Evolutionary conservation across 1,140 invertebrate species (phyloP), one percentile per base, ranked within the genome.

Genomic region (Glossosoma conforme): DNA sequence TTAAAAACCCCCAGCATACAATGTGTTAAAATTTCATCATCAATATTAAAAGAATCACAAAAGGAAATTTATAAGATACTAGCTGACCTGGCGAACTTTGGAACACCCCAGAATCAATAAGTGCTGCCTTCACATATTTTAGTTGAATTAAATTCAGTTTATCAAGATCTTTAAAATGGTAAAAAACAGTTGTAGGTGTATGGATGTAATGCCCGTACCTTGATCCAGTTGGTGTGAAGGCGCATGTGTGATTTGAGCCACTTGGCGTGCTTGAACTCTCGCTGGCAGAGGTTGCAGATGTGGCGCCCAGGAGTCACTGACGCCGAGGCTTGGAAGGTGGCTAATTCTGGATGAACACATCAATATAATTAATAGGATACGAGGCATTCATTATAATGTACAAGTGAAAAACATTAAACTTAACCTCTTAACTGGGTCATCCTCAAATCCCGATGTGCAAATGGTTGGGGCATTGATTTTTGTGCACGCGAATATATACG

Each of bases 231-330:
- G 3, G 72, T 66, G 55, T 80, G 78, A 0, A 70, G 69, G 2
- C 76, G 62, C 78, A 80, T 79, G 51, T 80, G 78, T 40, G 73
- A 69, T 43, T 79, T 77, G 9, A 79, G 62, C 64, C 77, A 78
- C 25, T 76, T 68, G 3, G 75, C 70, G 46, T 79, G 75, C 40
- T 78, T 77, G 56, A 80, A 80, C 61, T 79, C 77, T 35, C 77
- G 76, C 30, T 73, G 77, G 60, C 78, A 80, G 4, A 80, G 62
- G 52, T 79, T 79, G 53, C 78, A 80, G 0, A 79, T 69, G 45
- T 79, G 77, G 0, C 76, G 60, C 0, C 77, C 77, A 0, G 77
- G 73, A 0, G 63, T 63, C 13, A 70, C 63, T 1, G 69, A 65
- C 0, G 66, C 64, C 0, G 70, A 69, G 2, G 69, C 68, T 62